Conservation (phyloP, 2,797 vertebrate genomes). For the Balearica regulorum region DNA sequence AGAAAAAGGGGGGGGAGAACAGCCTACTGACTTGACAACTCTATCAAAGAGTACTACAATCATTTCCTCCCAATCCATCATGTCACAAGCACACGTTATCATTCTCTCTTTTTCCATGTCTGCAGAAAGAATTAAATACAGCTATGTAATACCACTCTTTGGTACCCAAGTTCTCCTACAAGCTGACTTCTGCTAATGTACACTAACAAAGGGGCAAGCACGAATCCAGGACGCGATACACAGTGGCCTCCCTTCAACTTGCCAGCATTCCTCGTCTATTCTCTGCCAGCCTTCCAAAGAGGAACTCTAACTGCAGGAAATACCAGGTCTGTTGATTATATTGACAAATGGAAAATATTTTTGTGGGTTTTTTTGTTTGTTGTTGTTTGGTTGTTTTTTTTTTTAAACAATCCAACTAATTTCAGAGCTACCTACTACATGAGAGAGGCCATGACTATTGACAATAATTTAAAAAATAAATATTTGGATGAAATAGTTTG, state of each 20-base stretch:
- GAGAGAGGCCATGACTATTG: neutral
- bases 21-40: neutral
- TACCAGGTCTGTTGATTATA: neutral
- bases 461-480: neutral
- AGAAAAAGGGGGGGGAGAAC: fast-evolving
- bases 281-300: neutral
- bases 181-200: neutral
- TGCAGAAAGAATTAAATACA: neutral
- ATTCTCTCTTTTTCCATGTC: neutral
- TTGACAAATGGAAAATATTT: neutral
- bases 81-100: neutral
- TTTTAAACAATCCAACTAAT: conserved; percentile 3
- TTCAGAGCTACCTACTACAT: conserved; percentile 5
- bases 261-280: fast-evolving
- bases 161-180: neutral
- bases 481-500: neutral
- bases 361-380: neutral
- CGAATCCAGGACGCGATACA: neutral
- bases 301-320: neutral
- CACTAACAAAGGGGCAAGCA: neutral
- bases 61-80: neutral
- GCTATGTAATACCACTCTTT: neutral
- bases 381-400: no score
- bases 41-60: neutral
- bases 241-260: neutral